Conservation (phyloP, 1,140 invertebrate genomes). For the Drosophila sturtevanti region DNA sequence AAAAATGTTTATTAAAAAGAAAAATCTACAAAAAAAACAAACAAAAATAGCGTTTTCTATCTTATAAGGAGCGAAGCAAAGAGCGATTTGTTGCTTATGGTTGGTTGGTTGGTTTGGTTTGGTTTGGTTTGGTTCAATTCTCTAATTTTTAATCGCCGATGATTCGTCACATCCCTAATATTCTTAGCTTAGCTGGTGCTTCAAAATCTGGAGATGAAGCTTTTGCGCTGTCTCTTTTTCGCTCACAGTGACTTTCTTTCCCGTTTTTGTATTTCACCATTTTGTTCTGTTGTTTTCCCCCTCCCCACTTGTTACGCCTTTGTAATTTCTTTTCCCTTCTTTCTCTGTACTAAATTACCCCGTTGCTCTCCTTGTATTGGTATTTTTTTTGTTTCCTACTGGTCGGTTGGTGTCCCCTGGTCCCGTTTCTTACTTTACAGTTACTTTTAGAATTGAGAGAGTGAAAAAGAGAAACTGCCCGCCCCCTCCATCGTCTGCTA, state of each 20-base stretch:
- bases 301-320: too few relatives aligned
- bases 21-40: slow-evolving; percentile 46
- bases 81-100: slow-evolving; percentile 10
- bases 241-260: too few relatives aligned
- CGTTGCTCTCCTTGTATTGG: background rate
- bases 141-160: background rate
- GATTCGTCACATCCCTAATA: too few relatives aligned
- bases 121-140: background rate
- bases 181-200: too few relatives aligned
- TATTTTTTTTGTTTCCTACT: background rate
- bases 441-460: slow-evolving; percentile 6
- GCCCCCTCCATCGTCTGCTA: slow-evolving; percentile 18
- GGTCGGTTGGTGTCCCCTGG: background rate
- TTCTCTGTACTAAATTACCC: background rate
- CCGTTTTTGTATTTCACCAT: too few relatives aligned
- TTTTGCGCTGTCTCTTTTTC: too few relatives aligned
- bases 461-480: slow-evolving; percentile 18
- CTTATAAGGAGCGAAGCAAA: background rate
- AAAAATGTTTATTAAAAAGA: slow-evolving; percentile 71
- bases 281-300: too few relatives aligned
- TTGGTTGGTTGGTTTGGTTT: slow-evolving; percentile 3
- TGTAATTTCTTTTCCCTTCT: background rate
- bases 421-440: slow-evolving; percentile 9
- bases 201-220: too few relatives aligned
- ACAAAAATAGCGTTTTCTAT: slow-evolving; percentile 37